A percentile compares a stretch with the other conserved stretches of the same genome.
Conservation (phyloP, 2,113 vertebrate genomes). For the Pseudolaguvia tuberculata region DNA sequence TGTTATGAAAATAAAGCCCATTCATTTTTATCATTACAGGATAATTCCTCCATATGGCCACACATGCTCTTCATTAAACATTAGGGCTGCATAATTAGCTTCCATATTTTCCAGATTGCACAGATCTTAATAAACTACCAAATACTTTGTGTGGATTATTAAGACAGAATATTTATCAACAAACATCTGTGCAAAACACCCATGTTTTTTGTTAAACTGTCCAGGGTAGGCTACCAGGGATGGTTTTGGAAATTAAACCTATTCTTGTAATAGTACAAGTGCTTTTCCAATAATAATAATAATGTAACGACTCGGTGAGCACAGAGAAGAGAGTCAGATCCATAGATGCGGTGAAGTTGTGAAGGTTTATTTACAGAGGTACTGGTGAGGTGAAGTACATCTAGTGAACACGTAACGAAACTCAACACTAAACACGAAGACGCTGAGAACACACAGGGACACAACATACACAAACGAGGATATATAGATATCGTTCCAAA, state of each 20-base stretch:
- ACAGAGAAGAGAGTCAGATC: too few species aligned
- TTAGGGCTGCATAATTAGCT: slow-evolving; percentile 36
- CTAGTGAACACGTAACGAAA: too few species aligned
- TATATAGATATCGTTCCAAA: too few species aligned
- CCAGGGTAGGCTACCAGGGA: not conserved
- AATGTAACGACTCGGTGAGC: too few species aligned
- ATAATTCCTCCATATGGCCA: slow-evolving; percentile 43
- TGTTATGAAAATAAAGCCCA: slow-evolving; percentile 23
- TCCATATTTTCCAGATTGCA: slow-evolving; percentile 19
- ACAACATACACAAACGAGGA: too few species aligned
- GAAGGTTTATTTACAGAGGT: too few species aligned
- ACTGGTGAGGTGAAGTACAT: too few species aligned
- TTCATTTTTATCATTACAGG: slow-evolving; percentile 39
- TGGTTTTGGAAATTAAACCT: not conserved
- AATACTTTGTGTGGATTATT: slow-evolving; percentile 32
- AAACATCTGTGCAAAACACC: slow-evolving; percentile 19
- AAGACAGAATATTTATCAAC: not conserved
- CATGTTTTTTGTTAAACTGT: not conserved
- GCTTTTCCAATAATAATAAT: too few species aligned
- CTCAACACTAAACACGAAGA: too few species aligned
- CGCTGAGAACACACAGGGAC: too few species aligned
- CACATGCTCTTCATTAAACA: slow-evolving; percentile 36
- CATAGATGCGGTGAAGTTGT: too few species aligned
- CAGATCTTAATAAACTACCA: slow-evolving; percentile 22
- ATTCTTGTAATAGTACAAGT: too few species aligned